A percentile compares a stretch with the other conserved stretches of the same genome.
Evolutionary conservation across 2,113 vertebrate species (phyloP).

Genomic region (Boleophthalmus pectinirostris): DNA sequence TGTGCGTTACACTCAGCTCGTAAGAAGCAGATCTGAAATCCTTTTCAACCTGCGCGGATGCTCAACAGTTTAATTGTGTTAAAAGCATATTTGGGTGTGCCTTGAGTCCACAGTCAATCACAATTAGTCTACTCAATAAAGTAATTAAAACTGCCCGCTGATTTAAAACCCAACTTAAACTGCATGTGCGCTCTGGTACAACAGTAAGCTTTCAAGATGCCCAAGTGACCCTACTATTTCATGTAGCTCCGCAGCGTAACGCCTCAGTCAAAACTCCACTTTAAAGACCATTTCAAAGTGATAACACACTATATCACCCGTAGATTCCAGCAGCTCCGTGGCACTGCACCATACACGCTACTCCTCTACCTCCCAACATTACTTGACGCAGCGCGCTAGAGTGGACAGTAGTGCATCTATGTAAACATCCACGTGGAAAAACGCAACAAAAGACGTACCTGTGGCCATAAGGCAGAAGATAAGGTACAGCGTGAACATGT

Average conservation of each 20-base stretch:
- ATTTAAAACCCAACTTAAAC: conserved; percentile 31
- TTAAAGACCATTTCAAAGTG: conserved; percentile 37
- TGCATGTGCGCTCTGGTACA: conserved; percentile 20
- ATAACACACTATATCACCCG: conserved; percentile 41
- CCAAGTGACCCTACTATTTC: conserved; percentile 1
- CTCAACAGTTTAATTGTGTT: conserved; percentile 1
- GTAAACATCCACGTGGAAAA: conserved; percentile 8
- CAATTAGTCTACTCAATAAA: not conserved
- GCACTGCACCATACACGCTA: conserved; percentile 60
- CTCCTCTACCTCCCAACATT: conserved; percentile 36
- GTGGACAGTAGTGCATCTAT: conserved; percentile 40
- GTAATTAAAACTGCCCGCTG: not conserved
- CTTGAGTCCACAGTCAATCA: not conserved
- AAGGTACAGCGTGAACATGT: conserved; percentile 70
- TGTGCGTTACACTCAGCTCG: not conserved
- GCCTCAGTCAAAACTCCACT: conserved; percentile 6
- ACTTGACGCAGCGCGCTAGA: conserved; percentile 69
- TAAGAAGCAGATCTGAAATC: not conserved
- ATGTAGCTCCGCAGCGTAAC: not conserved
- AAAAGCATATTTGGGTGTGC: not conserved
- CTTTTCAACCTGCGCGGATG: not conserved
- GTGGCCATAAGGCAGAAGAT: conserved; percentile 74
- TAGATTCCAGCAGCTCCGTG: conserved; percentile 42
- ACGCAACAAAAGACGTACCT: conserved; percentile 64
- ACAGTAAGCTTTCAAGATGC: not conserved